A percentile compares a stretch with the other conserved stretches of the same genome.
Conservation (phyloP, 92 coral and sea anemone species). For the Porites evermanni region DNA sequence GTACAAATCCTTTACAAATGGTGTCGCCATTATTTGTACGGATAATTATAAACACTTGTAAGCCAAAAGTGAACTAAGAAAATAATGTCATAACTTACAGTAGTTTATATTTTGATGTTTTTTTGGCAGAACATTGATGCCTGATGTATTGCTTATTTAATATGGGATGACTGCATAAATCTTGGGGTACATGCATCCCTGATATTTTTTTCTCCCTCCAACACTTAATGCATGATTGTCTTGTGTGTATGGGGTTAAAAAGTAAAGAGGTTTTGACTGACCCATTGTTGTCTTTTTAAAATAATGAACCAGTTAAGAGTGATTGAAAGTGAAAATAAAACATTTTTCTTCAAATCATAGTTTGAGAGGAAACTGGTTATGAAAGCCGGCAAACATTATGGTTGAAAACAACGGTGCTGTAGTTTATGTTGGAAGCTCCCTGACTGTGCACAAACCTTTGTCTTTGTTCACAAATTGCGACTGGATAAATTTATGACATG, state of each 20-base stretch:
- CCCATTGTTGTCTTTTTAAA: conserved; percentile 8
- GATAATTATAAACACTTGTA: conserved; percentile 18
- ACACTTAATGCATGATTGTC: too few species aligned
- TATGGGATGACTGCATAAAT: conserved; percentile 3
- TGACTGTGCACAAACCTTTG: conserved; percentile 12
- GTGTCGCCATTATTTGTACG: conserved; percentile 20
- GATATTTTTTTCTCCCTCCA: too few species aligned
- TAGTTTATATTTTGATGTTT: not conserved
- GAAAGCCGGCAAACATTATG: too few species aligned
- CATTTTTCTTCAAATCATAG: conserved; percentile 31
- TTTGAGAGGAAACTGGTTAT: conserved; percentile 33
- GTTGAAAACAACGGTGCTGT: too few species aligned
- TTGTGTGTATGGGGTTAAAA: too few species aligned
- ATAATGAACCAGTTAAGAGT: conserved; percentile 21
- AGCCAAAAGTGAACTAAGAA: conserved; percentile 20
- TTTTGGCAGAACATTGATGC: conserved; percentile 15
- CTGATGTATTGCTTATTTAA: conserved; percentile 16
- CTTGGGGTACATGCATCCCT: too few species aligned
- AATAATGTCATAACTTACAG: conserved; percentile 28
- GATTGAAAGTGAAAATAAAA: conserved; percentile 17
- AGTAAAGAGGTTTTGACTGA: conserved; percentile 8
- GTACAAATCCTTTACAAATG: not conserved
- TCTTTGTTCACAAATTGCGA: not conserved
- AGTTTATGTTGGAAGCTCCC: too few species aligned
- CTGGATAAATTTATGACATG: too few species aligned